Conservation (phyloP, 2,113 vertebrate species). For the Psophia crepitans region DNA sequence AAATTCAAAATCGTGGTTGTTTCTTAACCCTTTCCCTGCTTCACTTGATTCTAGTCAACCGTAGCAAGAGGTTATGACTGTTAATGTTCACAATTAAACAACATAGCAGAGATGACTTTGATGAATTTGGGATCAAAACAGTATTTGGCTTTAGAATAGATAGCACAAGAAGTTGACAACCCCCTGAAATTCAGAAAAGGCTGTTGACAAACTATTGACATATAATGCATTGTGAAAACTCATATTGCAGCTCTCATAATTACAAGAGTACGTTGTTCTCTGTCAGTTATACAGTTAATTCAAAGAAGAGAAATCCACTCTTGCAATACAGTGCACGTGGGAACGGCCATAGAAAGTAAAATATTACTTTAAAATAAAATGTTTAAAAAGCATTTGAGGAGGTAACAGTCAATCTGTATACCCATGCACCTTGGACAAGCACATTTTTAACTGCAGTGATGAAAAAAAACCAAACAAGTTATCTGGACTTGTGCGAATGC, state of each 20-base stretch:
- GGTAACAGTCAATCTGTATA: neutral
- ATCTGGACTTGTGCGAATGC: neutral
- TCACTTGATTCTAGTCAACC: neutral
- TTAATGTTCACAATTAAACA: neutral
- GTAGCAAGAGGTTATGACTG: neutral
- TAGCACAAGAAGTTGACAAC: neutral
- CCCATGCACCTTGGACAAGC: neutral
- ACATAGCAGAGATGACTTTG: neutral
- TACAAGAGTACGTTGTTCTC: neutral
- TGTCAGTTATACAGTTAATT: neutral
- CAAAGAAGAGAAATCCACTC: neutral
- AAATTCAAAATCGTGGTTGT: neutral
- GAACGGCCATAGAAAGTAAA: neutral
- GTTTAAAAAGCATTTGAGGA: rapidly evolving
- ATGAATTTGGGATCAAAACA: neutral
- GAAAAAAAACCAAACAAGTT: neutral
- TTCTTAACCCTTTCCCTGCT: neutral
- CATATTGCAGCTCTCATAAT: neutral
- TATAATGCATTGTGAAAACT: neutral
- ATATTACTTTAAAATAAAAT: neutral
- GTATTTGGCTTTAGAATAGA: neutral
- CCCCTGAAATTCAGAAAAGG: neutral
- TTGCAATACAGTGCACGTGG: neutral
- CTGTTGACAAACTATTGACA: neutral
- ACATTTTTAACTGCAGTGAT: neutral